Evolutionary conservation across 2,797 vertebrate genomes (phyloP), one percentile per base, ranked within the genome.

Genomic region (Centroberyx gerrardi): DNA sequence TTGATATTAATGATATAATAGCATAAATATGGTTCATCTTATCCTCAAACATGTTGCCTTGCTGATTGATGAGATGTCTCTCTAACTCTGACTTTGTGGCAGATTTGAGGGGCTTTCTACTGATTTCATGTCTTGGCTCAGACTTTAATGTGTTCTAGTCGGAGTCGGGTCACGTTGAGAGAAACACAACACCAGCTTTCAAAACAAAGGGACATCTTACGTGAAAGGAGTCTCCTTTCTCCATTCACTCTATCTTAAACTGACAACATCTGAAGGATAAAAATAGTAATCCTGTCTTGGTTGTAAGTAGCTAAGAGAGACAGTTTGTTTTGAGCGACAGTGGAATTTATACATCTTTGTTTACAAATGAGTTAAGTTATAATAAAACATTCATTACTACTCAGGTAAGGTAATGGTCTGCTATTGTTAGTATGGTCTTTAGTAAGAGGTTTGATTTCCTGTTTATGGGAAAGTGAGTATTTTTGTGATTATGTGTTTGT

Each of bases 181-280:
- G 51, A 80, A 81, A 79, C 42, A 42, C 46, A 80, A 70, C 63
- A 87, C 58, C 31, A 4, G 51, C 40, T 70, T 80, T 36, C 8
- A 62, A 27, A 76, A 74, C 58, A 59, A 74, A 78, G 71, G 62
- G 55, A 42, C 27, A 66, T 49, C 68, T 69, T 51, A 46, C 56
- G 49, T 72, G 65, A 51, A 76, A 66, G 29, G 17, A 65, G 29
- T 72, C 63, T 68, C 48, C 48, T 67, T 22, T 22, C 22, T 22
- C 22, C 22, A 1, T 67, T 74, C 61, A 64, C 64, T 62, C 31
- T 29, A 44, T 62, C 51, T 68, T 53, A 9, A 27, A 63, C 79
- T 44, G 53, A 46, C 31, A 5, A 33, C 38, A 29, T 67, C 29
- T 53, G 48, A 14, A 8, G 31, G 48, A 59, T 81, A 65, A 68